A percentile compares a stretch with the other conserved stretches of the same genome.
Conservation (phyloP, 2,888 invertebrate genomes). For the Desoria tigrina region DNA sequence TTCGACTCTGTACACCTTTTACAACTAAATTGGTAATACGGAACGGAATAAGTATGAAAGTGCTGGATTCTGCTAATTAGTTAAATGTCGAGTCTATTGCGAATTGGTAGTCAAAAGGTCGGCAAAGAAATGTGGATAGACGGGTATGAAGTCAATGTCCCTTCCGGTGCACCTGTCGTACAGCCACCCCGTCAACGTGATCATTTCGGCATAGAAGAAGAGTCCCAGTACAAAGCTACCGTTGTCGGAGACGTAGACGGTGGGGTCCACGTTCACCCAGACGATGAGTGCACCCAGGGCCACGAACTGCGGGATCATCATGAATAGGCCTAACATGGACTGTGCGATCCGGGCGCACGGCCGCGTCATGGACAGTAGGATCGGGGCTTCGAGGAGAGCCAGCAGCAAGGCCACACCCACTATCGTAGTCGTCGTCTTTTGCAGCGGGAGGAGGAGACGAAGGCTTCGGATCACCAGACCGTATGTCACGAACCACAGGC, state of each 20-base stretch:
- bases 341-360: not conserved
- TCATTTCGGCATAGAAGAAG: slow-evolving; percentile 37
- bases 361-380: slow-evolving; percentile 29
- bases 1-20: too few species aligned
- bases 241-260: slow-evolving; percentile 43
- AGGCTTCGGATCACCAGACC: slow-evolving; percentile 40
- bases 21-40: too few species aligned
- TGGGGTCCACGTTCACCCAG: slow-evolving; percentile 50
- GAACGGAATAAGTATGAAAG: too few species aligned
- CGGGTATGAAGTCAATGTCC: slow-evolving; percentile 47
- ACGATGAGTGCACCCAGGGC: slow-evolving; percentile 41
- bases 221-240: slow-evolving; percentile 47
- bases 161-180: slow-evolving; percentile 41
- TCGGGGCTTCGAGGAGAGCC: slow-evolving; percentile 39
- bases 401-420: slow-evolving; percentile 31
- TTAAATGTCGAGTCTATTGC: too few species aligned
- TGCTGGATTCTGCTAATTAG: too few species aligned
- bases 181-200: slow-evolving; percentile 37
- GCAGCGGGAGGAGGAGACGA: slow-evolving; percentile 26
- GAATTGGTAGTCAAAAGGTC: slow-evolving; percentile 27
- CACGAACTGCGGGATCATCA: slow-evolving; percentile 50
- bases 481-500: slow-evolving; percentile 47
- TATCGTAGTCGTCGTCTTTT: slow-evolving; percentile 22
- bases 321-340: slow-evolving; percentile 36
- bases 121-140: slow-evolving; percentile 51